phyloP scores from a whole-genome alignment of 2,888 invertebrate genomes.

The Athalia rosae region DNA sequence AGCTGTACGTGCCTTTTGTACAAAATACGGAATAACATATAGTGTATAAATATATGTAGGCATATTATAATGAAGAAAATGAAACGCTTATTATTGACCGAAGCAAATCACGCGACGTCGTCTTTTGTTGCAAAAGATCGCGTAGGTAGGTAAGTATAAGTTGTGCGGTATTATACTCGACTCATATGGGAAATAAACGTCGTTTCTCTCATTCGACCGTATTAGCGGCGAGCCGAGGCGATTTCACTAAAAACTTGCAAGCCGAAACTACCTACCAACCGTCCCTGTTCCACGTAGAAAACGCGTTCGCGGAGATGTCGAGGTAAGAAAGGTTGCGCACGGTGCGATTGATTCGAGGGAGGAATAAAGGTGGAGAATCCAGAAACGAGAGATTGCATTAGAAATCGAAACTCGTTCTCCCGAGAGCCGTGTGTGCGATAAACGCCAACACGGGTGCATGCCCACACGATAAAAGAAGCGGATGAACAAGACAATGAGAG shows the following conservation, averaged over 20 bases:
- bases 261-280: too few species aligned
- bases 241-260: too few species aligned
- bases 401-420: slow-evolving; percentile 46
- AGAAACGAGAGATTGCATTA: slow-evolving; percentile 36
- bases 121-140: slow-evolving; percentile 34
- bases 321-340: background rate
- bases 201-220: too few species aligned
- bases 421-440: background rate
- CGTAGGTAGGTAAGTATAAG: background rate
- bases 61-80: slow-evolving; percentile 59
- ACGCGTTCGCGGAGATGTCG: background rate
- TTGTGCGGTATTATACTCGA: too few species aligned
- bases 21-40: slow-evolving; percentile 66
- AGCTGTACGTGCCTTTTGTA: slow-evolving; percentile 67
- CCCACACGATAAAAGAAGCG: background rate
- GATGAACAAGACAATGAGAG: slow-evolving; percentile 38
- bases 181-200: too few species aligned
- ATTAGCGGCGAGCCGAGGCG: too few species aligned
- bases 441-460: background rate
- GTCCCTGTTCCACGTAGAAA: background rate
- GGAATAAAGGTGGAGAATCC: too few species aligned
- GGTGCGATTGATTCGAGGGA: too few species aligned
- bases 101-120: slow-evolving; percentile 57
- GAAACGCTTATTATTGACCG: slow-evolving; percentile 51
- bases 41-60: too few species aligned